Percentiles rank a stretch among this genome's conserved stretches.
These are phyloP conservation scores for Paramormyrops hopkinsi DNA, from an alignment of 2,797 vertebrate species.

Conservation along the genomic window DNA sequence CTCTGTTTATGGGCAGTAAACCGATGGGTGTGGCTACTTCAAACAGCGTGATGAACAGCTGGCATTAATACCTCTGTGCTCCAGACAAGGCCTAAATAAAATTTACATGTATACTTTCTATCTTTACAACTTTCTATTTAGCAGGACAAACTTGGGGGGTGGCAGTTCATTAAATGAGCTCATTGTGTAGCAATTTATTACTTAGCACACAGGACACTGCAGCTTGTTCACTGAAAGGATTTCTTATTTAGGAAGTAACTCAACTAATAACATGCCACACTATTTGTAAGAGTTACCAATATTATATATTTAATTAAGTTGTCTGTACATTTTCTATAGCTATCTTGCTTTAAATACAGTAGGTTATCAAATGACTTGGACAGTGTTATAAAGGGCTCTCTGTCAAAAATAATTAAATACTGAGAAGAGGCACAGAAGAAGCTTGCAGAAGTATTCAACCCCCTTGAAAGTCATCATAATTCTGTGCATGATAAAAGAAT, in stretches of 20 bases:
- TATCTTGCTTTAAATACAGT: not conserved
- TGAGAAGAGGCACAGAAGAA: not conserved
- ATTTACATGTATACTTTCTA: not conserved
- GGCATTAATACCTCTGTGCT: not conserved
- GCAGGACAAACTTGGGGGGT: conserved; percentile 21
- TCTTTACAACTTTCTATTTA: conserved; percentile 33
- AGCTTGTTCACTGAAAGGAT: conserved; percentile 4
- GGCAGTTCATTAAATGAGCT: conserved; percentile 16
- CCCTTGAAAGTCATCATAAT: not conserved
- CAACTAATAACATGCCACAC: not conserved
- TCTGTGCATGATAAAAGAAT: not conserved
- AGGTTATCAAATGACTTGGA: not conserved
- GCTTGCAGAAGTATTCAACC: not conserved
- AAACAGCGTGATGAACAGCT: conserved; percentile 11
- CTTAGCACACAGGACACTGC: conserved; percentile 22
- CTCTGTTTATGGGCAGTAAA: not conserved
- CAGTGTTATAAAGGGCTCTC: not conserved
- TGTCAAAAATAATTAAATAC: not conserved
- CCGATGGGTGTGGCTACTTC: not conserved
- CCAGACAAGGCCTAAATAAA: conserved; percentile 14
- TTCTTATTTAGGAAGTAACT: conserved; percentile 12
- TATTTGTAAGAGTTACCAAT: not conserved
- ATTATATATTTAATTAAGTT: not conserved
- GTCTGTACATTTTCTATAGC: not conserved
- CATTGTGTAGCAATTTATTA: conserved; percentile 26